Evolutionary conservation across 1,140 invertebrate species (phyloP), one percentile per base, ranked within the genome.

Genomic region (Polyergus mexicanus): DNA sequence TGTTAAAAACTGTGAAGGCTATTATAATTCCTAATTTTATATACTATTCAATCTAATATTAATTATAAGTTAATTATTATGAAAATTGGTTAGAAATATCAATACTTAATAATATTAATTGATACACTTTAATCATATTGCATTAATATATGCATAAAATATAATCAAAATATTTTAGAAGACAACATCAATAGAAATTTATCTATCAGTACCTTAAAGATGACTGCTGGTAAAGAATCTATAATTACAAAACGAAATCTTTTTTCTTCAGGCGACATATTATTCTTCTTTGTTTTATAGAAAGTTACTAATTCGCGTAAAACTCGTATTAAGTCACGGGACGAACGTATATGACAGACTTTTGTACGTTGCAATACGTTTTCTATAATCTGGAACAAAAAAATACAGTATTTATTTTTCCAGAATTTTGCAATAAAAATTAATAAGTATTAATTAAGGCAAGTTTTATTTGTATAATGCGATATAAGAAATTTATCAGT

Each of bases 171-270:
- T 44, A 47, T 11, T n/a, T 32, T 2, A n/a, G 5, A 47, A 28
- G 6, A 44, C 47, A 62, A 13, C 2, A 11, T 0, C 1, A 35
- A 63, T 60, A 47, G 6, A 74, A 7, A 80, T 69, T 38, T 22
- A 6, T 25, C 5, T 22, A 47, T 44, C 13, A 87, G 90, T 51
- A 91, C 89, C 86, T 93, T 85, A 71, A 93, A 94, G 72, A 95
- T 94, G 62, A 97, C 78, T 69, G 94, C 93, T 69, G 96, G 95
- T 63, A 97, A 90, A 54, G 96, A 97, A 93, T 97, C 96, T 68
- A 97, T 95, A 11, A 97, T 95, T 58, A 97, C 94, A 35, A 97
- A 54, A n/a, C 35, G 13, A 0, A 6, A 0, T n/a, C 93, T 68
- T 95, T 85, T 75, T 94, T 87, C 77, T 90, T 88, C 63, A 94